phyloP scores from a whole-genome alignment of 2,888 invertebrate species.

The Arrhopalites spinosus region DNA sequence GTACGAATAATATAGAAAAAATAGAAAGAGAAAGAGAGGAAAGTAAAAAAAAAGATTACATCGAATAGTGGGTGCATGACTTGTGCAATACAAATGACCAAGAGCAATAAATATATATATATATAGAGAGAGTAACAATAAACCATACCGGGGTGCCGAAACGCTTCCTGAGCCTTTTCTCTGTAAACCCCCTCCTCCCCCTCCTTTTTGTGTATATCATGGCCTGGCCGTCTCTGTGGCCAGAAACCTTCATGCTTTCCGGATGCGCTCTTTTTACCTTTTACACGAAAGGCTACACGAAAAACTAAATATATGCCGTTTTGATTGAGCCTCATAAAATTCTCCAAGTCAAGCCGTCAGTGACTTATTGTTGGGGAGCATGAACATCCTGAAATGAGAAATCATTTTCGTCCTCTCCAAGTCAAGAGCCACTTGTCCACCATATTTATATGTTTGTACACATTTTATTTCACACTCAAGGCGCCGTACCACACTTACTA shows the following conservation, averaged over 20 bases:
- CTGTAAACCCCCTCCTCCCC: conserved; percentile 9
- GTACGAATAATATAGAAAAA: neutral
- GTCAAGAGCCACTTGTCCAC: conserved; percentile 1
- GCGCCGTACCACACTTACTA: conserved; percentile 18
- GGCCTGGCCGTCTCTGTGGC: neutral
- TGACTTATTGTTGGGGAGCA: conserved; percentile 51
- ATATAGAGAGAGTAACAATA: no score
- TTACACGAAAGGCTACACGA: no score
- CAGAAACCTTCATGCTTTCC: conserved; percentile 36
- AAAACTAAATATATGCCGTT: conserved; percentile 39
- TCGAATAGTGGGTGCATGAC: conserved; percentile 51
- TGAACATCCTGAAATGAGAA: conserved; percentile 47
- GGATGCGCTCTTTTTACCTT: conserved; percentile 40
- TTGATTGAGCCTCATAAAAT: conserved; percentile 43
- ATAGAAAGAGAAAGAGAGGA: neutral
- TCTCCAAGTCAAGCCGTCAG: conserved; percentile 20
- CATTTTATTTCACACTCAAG: conserved; percentile 21
- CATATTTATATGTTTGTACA: neutral
- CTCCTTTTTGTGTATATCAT: no score
- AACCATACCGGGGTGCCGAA: conserved; percentile 51
- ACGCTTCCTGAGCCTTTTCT: conserved; percentile 44
- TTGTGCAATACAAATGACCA: conserved; percentile 51
- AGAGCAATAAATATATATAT: no score
- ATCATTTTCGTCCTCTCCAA: neutral
- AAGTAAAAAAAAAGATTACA: conserved; percentile 25